Evolutionary conservation across 2,113 vertebrate genomes (phyloP).

Genomic region (Pterocles gutturalis): DNA sequence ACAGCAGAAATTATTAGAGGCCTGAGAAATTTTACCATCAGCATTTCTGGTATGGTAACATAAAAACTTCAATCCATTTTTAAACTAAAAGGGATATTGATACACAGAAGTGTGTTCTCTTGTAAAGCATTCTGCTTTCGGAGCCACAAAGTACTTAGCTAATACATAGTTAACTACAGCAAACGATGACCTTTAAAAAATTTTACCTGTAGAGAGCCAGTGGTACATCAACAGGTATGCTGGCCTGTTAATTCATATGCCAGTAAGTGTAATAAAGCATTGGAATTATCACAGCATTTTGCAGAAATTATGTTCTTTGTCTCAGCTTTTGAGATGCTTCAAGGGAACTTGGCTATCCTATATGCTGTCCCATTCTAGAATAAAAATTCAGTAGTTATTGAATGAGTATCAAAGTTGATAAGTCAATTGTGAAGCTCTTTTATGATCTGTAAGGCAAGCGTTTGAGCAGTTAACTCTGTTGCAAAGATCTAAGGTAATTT

Average conservation of each 20-base stretch:
- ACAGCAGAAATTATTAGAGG: neutral
- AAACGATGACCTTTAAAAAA: neutral
- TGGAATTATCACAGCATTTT: neutral
- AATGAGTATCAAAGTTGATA: neutral
- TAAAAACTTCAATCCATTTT: neutral
- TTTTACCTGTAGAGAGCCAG: neutral
- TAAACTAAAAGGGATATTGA: neutral
- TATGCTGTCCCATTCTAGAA: neutral
- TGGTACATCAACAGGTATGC: neutral
- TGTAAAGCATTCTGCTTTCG: neutral
- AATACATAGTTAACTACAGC: neutral
- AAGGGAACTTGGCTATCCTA: accelerated
- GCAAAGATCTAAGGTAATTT: neutral
- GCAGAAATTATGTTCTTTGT: neutral
- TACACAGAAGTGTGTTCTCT: neutral
- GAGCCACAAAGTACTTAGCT: neutral
- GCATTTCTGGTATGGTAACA: neutral
- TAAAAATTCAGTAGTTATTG: neutral
- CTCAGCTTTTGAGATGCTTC: neutral
- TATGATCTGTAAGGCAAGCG: neutral
- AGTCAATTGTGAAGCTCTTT: neutral
- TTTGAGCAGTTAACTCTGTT: neutral
- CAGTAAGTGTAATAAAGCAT: neutral
- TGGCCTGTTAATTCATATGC: neutral
- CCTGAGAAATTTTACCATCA: neutral